These are phyloP conservation scores for Drosophila hydei DNA, from an alignment of 1,140 invertebrate species.

Conservation along the genomic window DNA sequence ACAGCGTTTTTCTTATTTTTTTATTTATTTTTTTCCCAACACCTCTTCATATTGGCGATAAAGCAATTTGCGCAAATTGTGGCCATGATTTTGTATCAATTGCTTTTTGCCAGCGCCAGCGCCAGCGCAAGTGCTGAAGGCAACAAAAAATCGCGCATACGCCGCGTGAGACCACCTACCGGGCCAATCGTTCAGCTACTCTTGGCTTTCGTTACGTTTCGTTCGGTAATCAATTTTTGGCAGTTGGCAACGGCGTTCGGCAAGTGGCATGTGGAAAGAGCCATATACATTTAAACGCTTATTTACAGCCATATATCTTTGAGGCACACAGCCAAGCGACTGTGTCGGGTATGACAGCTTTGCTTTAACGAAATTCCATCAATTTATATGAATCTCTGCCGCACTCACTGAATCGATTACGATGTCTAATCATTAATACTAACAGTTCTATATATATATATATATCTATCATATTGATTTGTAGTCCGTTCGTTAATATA, in stretches of 20 bases:
- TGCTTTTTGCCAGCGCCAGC: slow-evolving; percentile 31
- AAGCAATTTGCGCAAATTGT: slow-evolving; percentile 68
- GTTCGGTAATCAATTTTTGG: slow-evolving; percentile 35
- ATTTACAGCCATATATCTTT: slow-evolving; percentile 25
- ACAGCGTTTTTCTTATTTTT: slow-evolving; percentile 32
- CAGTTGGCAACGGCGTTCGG: slow-evolving; percentile 25
- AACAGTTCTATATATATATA: no score
- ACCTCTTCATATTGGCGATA: slow-evolving; percentile 29
- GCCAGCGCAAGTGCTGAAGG: slow-evolving; percentile 28
- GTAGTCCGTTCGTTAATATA: no score
- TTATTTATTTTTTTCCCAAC: slow-evolving; percentile 6
- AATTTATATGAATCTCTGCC: no score
- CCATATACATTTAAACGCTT: slow-evolving; percentile 24
- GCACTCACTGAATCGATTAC: no score
- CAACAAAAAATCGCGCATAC: slow-evolving; percentile 46
- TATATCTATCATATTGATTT: no score
- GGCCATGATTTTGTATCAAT: slow-evolving; percentile 75
- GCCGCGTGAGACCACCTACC: slow-evolving; percentile 26
- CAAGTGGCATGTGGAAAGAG: slow-evolving; percentile 4
- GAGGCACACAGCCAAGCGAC: not conserved
- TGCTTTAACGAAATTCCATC: no score
- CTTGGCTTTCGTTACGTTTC: not conserved
- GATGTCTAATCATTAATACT: no score
- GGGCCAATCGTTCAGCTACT: not conserved
- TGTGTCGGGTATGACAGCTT: not conserved